Percentiles rank a stretch among this genome's conserved stretches.
These are phyloP conservation scores for Poecilus cupreus DNA, from an alignment of 2,888 invertebrate genomes.

Conservation along the genomic window DNA sequence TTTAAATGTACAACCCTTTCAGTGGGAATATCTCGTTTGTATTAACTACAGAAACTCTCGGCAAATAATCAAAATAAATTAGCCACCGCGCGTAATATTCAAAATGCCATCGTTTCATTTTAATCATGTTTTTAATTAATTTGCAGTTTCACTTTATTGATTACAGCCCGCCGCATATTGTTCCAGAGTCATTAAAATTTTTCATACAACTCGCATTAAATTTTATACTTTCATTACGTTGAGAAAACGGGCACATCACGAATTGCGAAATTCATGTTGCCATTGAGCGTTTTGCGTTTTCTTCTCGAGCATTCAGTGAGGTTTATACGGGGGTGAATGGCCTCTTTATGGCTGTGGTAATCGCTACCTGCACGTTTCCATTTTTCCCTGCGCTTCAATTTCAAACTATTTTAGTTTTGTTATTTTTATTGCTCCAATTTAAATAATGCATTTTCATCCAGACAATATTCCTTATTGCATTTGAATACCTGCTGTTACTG, in stretches of 20 bases:
- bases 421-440: not conserved
- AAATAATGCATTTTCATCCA: not conserved
- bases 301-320: not conserved
- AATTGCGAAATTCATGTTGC: not conserved
- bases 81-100: not conserved
- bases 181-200: not conserved
- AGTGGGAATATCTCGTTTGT: not conserved
- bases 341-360: slow-evolving; percentile 1
- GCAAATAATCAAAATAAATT: slow-evolving; percentile 21
- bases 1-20: slow-evolving; percentile 15
- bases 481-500: too few species aligned
- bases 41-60: not conserved
- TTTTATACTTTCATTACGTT: slow-evolving; percentile 10
- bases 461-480: not conserved
- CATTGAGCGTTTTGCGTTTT: not conserved
- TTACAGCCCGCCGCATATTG: not conserved
- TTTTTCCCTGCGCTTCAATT: not conserved
- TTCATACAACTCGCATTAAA: slow-evolving; percentile 9
- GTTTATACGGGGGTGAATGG: not conserved
- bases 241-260: not conserved
- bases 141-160: slow-evolving; percentile 1
- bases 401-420: not conserved
- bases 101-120: slow-evolving; percentile 14
- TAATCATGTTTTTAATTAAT: slow-evolving; percentile 26
- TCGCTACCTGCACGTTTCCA: not conserved